These are phyloP conservation scores for Spisula solida DNA, from an alignment of 2,888 invertebrate species.

Conservation along the genomic window DNA sequence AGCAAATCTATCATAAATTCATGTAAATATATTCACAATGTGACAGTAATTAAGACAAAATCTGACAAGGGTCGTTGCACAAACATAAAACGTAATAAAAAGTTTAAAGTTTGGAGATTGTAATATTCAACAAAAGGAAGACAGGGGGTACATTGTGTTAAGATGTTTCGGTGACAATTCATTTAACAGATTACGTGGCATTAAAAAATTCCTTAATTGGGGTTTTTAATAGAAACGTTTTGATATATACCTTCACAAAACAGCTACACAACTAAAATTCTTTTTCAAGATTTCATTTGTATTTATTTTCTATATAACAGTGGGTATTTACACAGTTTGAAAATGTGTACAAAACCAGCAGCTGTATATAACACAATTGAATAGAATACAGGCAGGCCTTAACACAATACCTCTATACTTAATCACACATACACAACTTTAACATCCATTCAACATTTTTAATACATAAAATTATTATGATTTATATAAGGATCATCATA, in stretches of 20 bases:
- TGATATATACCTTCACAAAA: neutral
- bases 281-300: neutral
- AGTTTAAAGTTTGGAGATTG: neutral
- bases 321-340: neutral
- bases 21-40: constrained; percentile 37
- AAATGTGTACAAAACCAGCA: neutral
- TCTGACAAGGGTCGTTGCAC: constrained; percentile 29
- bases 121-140: neutral
- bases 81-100: neutral
- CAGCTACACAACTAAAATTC: no score
- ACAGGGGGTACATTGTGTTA: neutral
- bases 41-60: constrained; percentile 34
- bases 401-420: neutral
- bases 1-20: constrained; percentile 31
- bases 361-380: neutral
- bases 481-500: neutral
- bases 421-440: neutral
- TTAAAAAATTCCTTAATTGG: constrained; percentile 7
- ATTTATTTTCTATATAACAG: neutral
- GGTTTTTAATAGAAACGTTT: neutral
- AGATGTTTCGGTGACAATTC: neutral
- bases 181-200: neutral
- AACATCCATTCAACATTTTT: neutral
- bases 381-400: neutral
- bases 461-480: neutral